Evolutionary conservation across 1,140 invertebrate genomes (phyloP), one percentile per base, ranked within the genome.

Genomic region (Palaemon carinicauda): DNA sequence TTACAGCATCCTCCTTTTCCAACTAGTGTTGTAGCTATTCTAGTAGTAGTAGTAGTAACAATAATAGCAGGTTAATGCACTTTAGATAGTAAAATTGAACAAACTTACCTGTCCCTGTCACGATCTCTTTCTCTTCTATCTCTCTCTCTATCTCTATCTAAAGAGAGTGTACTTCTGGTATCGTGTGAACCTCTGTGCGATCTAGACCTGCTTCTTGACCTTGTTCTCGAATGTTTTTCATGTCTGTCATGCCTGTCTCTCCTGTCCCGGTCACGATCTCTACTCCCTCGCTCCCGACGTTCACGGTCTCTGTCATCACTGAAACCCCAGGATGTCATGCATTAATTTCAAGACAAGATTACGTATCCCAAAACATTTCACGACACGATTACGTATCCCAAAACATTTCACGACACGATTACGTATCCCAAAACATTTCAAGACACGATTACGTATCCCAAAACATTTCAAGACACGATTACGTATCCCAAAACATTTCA

Each of bases 221-320:
- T n/a, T 12, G 82, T 75, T 27, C 85, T 41, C 7, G 41, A 5
- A 5, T 12, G 41, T 41, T 41, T 41, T 5, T 41, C 41, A 41
- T 4, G 41, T 41, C 41, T 41, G 0, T 41, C 41, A 41, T 41
- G 1, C 41, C 41, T 82, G 9, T 89, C 82, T 17, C 80, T 41
- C 21, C 88, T 71, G 73, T 89, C 84, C 3, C 79, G 29, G 21
- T 87, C 89, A 17, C 56, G 69, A n/a, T 86, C 79, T 51, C 69
- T 80, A 60, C 89, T 71, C 7, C 71, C 50, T 24, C 82, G 60
- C 9, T 77, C 80, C 17, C 87, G 69, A 10, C 82, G 60, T 17
- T 77, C 80, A 17, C 87, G 69, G 3, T 88, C 79, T 65, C 87
- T 65, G 10, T 88, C 87, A 21, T 71, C 31, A 17, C 85, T 80